Base-by-base conservation (phyloP, 2,888 invertebrate species). In the Chromoteleia sp. region DNA sequence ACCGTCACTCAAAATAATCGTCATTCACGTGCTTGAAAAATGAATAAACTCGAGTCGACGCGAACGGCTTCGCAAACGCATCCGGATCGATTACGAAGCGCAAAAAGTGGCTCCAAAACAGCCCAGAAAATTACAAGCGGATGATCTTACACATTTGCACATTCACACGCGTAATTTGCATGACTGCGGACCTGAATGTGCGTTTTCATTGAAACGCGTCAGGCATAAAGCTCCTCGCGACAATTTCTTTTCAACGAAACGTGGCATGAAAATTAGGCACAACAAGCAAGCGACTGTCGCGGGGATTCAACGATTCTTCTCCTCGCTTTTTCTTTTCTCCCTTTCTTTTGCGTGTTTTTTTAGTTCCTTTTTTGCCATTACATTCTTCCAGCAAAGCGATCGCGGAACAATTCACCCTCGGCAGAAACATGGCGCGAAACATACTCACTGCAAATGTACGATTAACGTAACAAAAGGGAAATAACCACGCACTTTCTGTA, bases 211-310 rank as follows among this genome's bases (percentile, higher is more conserved):
- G 74, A 68, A 74, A 74, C 54, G 61, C 54, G 54, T 41, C 12
- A 12, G 52, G 48, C 61, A 56, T 58, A 74, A 74, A 74, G 39
- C 41, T 58, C 12, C 48, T 56, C 59, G 61, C 76, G 68, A 68
- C 82, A 48, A 75, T 75, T 75, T 76, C 76, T 80, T 76, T 82
- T 79, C 79, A 67, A 29, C 58, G 15, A 76, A 68, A 52, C 67
- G 58, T 52, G 43, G 58, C 83, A 76, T 79, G 81, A 81, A 84
- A 84, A 85, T 84, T 84, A 83, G 80, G 81, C 75, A 65, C 59
- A 78, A 83, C 79, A 81, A 65, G 48, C 73, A 74, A 68, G 83
- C 81, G 73, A n/a, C n/a, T n/a, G n/a, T n/a, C n/a, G 73, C 68
- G 61, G 78, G 75, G 80, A 50, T 81, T 81, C 81, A 41, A 36